Evolutionary conservation across 2,113 vertebrate species (phyloP).

Genomic region (Recurvirostra avosetta): DNA sequence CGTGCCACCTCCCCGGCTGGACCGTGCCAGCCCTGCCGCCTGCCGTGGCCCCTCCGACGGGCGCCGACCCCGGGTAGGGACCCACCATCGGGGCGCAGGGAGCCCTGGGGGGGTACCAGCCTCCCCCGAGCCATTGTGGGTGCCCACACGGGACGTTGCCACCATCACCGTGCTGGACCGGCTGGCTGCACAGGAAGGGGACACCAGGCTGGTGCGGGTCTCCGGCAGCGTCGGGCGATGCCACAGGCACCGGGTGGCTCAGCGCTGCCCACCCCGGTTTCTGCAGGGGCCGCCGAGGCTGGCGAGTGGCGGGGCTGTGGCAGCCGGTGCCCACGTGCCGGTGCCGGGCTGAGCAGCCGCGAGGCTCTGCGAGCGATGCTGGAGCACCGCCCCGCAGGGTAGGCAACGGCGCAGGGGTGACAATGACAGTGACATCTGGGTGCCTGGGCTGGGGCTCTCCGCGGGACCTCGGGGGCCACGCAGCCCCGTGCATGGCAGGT

Average conservation of each 20-base stretch:
- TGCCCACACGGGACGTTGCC: background rate
- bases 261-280: rapidly evolving
- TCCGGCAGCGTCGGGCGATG: rapidly evolving
- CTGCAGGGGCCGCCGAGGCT: background rate
- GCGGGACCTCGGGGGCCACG: rapidly evolving
- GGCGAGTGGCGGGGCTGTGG: background rate
- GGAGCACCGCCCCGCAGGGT: background rate
- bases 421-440: background rate
- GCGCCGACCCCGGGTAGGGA: background rate
- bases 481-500: rapidly evolving
- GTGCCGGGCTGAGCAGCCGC: background rate
- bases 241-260: background rate
- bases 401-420: background rate
- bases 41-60: background rate
- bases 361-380: background rate
- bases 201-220: background rate
- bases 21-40: background rate
- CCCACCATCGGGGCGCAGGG: background rate
- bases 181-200: background rate
- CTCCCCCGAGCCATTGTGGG: background rate
- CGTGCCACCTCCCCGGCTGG: background rate
- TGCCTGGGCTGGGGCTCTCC: background rate
- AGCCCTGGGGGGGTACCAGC: background rate
- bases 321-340: rapidly evolving
- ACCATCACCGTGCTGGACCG: background rate